Base-by-base conservation (phyloP, 2,797 vertebrate genomes). In the Eulemur rubriventer region DNA sequence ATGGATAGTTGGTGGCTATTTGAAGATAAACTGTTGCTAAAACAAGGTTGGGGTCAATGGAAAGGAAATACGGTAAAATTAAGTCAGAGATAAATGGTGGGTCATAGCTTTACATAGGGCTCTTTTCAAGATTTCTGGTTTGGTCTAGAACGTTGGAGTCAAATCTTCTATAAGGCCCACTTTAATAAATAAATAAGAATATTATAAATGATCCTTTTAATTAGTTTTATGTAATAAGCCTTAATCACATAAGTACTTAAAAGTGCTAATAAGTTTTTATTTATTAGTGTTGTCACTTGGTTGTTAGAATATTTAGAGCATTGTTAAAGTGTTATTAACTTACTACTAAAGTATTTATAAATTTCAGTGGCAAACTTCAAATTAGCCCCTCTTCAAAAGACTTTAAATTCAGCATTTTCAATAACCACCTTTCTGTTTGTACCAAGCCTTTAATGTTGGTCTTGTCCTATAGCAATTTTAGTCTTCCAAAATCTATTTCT, bases 141-240 rank as follows among this genome's bases (percentile, higher is more conserved):
- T 96, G 52, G 11, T 78, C n/a, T 41, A 38, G 9, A 63, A 87
- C n/a, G 14, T 2, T 84, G 12, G 55, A 85, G 46, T n/a, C 10
- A 75, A 7, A 57, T 87, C 18, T 87, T 95, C 88, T 18, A 55
- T 17, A 69, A 24, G 30, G 12, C 5, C 22, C 12, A 70, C 13
- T 84, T 80, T 57, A 69, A 69, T 70, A 95, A 91, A 72, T 63
- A 87, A 94, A 38, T n/a, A 93, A n/a, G 59, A 81, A 87, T 83
- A 84, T 83, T 35, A 79, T 16, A 94, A 73, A 93, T 63, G 11
- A 75, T 35, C n/a, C 83, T 96, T 78, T 18, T 76, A 89, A 78
- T 38, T 38, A 78, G 18, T 80, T 95, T 92, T 76, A 84, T 70
- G 2, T 89, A 86, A 43, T 46, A 20, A 82, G 12, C 4, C 4